Base-by-base conservation (phyloP, 2,888 invertebrate genomes). In the Orchestes rusci region DNA sequence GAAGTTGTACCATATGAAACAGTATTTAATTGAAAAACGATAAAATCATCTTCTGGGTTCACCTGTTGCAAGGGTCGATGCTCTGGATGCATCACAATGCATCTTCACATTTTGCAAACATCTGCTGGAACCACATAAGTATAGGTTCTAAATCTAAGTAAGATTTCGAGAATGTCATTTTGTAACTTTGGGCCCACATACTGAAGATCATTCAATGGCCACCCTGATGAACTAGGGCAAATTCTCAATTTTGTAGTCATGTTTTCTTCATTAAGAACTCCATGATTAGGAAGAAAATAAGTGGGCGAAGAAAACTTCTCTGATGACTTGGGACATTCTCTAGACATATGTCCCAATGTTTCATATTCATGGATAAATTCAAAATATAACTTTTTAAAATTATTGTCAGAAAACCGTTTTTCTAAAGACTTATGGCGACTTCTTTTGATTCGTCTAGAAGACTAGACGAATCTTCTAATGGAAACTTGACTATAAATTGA, bases 1-100 rank as follows among this genome's bases (percentile, higher is more conserved):
- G 56, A 50, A 10, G 57, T 51, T 2, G 57, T 58, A 1, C 65
- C 62, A 33, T 66, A 65, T 1, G 61, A 65, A 3, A 65, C 31
- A 28, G 20, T 23, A 23, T 23, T 23, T 23, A 23, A 7, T 23
- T 23, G 23, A 10, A 51, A 52, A 0, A 47, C 45, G 16, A 46
- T 30, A 2, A 58, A 35, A 10, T 50, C 43, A 12, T 56, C 37
- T 7, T 39, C 28, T 4, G 52, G 29, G 3, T 51, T 44, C 20
- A 7, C 23, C 4, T 58, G 39, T 33, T 65, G 66, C 16, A 34
- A 27, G 18, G 29, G 15, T 17, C 45, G 29, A 16, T 45, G 35
- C 17, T 23, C 31, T n/a, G 18, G 31, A 13, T 45, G 18, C 12
- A 49, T 36, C 16, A 43, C 2, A 17, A 43, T 13, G 7, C 30